Evolutionary conservation across 2,113 vertebrate genomes (phyloP), one percentile per base, ranked within the genome.

Genomic region (Prolemur simus): DNA sequence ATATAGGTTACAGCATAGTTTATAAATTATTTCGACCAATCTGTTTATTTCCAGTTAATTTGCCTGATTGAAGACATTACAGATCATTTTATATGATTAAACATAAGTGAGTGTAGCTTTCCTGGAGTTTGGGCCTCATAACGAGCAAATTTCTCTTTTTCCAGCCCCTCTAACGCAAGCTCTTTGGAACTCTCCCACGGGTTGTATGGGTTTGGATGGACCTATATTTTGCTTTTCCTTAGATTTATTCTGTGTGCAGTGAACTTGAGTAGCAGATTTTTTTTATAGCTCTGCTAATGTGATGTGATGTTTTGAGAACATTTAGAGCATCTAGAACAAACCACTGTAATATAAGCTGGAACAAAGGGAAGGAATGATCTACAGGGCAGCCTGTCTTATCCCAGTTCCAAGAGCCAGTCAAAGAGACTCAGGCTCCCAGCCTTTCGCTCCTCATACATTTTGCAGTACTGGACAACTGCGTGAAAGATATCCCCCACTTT

Each of bases 401-500:
- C 98, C 80, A 99, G 94, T 94, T 99, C 99, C 17, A 99, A 97
- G 27, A 99, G 99, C 99, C 99, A 99, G 11, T 99, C 99, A 39
- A 99, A 99, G 71, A 99, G 99, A 98, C 99, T 99, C 3, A 98
- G 98, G 18, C 98, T 93, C 49, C 93, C 89, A 5, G 87, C 98
- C 85, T 97, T 98, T 85, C 96, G 96, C 78, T 99, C 98, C 58
- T 99, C 98, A 5, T 98, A 98, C 54, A 99, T 98, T 95, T 99
- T 99, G 98, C 99, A 99, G 98, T 99, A 99, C 96, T 99, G 99
- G 94, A 99, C 98, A 91, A 99, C 99, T 0, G 99, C 99, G 0
- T 99, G 98, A 96, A 99, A 99, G 97, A 99, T 98, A 89, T 99
- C 99, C 0, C 99, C 99, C n/a, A 99, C 99, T 54, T 99, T 99